Evolutionary conservation across 92 coral and sea anemone species (phyloP), one percentile per base, ranked within the genome.

Genomic region (Micromussa lordhowensis): DNA sequence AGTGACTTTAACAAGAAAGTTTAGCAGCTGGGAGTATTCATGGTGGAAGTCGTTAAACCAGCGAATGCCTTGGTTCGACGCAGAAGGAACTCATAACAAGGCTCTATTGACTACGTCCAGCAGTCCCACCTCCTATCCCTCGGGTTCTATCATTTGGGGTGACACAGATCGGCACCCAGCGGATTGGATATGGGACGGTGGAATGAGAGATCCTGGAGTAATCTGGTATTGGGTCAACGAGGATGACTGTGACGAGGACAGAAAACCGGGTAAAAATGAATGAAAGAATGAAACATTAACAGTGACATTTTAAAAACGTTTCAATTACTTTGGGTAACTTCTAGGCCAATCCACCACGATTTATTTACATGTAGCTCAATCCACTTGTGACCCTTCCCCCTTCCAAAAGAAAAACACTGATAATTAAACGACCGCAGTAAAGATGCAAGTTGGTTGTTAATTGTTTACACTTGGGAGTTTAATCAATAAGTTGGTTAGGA

Each of bases 151-250:
- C 32, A 90, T 94, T 34, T 94, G 94, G 93, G 96, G 91, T 26
- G 92, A 86, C 31, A 85, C 68, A n/a, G 88, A 94, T n/a, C 86
- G 78, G 58, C 28, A 59, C 15, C 96, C 96, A n/a, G 95, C 96
- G 14, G 82, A 92, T 70, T 94, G 96, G 96, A 95, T 91, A 31
- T 55, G 86, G 70, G 73, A 76, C 31, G 94, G 94, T 3, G 86
- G 85, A 19, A 93, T 93, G 96, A 59, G 38, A 22, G 72, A 93
- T 71, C 98, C 98, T 10, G 98, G 96, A 2, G 91, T 90, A 1
- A 95, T 95, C 53, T 95, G 98, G 98, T 95, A 93, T 81, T 95
- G 98, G 98, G 93, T 95, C 29, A 95, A 93, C 75, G 98, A 95
- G 78, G 98, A 95, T 74, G 98, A 95, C 63, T 95, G 98, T 82